These are phyloP conservation scores for Tetranychus truncatus DNA, from an alignment of 2,888 invertebrate species.

Conservation along the genomic window DNA sequence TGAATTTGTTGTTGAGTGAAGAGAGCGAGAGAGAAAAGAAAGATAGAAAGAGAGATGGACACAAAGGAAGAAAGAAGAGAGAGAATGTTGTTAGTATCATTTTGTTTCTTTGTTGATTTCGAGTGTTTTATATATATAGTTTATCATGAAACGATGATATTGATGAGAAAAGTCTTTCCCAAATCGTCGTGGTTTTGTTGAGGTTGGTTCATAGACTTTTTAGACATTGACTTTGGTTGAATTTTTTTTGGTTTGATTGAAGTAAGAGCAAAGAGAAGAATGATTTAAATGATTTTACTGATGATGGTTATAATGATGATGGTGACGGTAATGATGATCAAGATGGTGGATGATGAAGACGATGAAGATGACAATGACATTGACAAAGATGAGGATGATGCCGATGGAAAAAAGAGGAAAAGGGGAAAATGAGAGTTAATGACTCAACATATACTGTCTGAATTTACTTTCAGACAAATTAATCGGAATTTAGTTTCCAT, in stretches of 20 bases:
- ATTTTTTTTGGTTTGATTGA: too few species aligned
- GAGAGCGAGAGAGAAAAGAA: constrained; percentile 3
- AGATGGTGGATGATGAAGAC: not conserved
- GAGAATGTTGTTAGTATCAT: constrained; percentile 34
- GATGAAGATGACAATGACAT: not conserved
- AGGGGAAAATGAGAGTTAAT: not conserved
- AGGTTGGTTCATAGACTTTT: too few species aligned
- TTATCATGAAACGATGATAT: not conserved
- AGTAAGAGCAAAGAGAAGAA: not conserved
- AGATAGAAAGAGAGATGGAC: too few species aligned
- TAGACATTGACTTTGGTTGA: too few species aligned
- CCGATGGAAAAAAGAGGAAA: not conserved
- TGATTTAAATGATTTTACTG: not conserved
- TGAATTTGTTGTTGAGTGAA: not conserved
- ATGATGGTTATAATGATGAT: not conserved
- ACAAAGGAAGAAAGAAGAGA: not conserved
- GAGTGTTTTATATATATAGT: not conserved
- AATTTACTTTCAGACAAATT: not conserved
- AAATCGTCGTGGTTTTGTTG: too few species aligned
- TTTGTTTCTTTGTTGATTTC: constrained; percentile 39
- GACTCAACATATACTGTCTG: not conserved
- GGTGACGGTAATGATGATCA: not conserved
- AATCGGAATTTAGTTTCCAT: not conserved
- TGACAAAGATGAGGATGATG: not conserved
- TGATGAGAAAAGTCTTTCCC: not conserved